Evolutionary conservation across 2,888 invertebrate species (phyloP), one percentile per base, ranked within the genome.

Genomic region (Platycheirus albimanus): DNA sequence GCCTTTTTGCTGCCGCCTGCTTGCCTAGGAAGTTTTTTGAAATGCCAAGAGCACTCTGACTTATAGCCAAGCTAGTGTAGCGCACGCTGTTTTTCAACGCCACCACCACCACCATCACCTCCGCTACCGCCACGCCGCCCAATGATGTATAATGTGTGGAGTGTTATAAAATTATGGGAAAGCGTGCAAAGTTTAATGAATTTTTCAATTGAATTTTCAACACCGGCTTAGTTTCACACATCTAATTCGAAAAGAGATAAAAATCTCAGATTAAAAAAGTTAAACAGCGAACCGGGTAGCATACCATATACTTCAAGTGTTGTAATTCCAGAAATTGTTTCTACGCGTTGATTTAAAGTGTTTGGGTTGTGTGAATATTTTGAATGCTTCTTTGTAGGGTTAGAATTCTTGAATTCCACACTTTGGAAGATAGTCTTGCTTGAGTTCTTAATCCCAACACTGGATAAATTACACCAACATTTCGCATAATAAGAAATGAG

Each of bases 121-220:
- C n/a, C n/a, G n/a, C n/a, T n/a, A n/a, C n/a, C n/a, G n/a, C n/a
- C n/a, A n/a, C n/a, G n/a, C n/a, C n/a, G n/a, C n/a, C n/a, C n/a
- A n/a, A n/a, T n/a, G n/a, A n/a, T n/a, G n/a, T n/a, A n/a, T n/a
- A n/a, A n/a, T n/a, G n/a, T n/a, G n/a, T n/a, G n/a, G n/a, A n/a
- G n/a, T n/a, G n/a, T n/a, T n/a, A n/a, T n/a, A 24, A 4, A 5
- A 33, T 54, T 28, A 36, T 36, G 20, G 51, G n/a, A 45, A 63
- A 64, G 67, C 67, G 78, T 72, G 72, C 69, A 63, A 69, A 78
- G 30, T 83, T 78, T 69, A 78, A 78, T 78, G 64, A 83, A 78
- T 78, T 83, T 83, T 78, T 83, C 77, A 83, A 83, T 83, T 83
- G 72, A 72, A 83, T 72, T 78, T 83, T 78, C 56, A 69, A 69